A percentile compares a stretch with the other conserved stretches of the same genome.
Evolutionary conservation across 2,113 vertebrate genomes (phyloP).

Genomic region (Hydrolagus affinis): DNA sequence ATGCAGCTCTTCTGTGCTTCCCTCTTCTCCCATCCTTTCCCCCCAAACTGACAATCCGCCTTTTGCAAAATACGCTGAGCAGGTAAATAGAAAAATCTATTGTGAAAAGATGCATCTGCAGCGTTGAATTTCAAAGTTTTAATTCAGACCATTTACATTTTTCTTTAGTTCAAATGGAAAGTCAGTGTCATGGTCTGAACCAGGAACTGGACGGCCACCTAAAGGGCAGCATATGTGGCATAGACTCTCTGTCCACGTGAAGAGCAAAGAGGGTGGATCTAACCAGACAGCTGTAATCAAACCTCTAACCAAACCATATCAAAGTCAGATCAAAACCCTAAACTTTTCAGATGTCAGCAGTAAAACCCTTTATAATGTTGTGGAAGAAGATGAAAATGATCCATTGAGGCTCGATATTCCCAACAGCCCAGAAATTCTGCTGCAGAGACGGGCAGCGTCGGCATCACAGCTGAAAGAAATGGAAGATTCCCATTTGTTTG

Average conservation of each 20-base stretch:
- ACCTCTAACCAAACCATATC: slow-evolving; percentile 94
- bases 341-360: slow-evolving; percentile 68
- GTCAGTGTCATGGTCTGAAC: slow-evolving; percentile 99
- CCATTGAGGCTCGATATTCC: slow-evolving; percentile 59
- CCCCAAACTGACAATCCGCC: neutral
- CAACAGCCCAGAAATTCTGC: slow-evolving; percentile 60
- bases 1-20: too few relatives aligned
- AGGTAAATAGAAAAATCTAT: neutral
- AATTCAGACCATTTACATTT: slow-evolving; percentile 47
- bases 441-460: slow-evolving; percentile 53
- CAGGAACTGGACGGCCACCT: slow-evolving; percentile 91
- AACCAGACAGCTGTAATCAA: slow-evolving; percentile 99
- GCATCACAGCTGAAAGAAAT: slow-evolving; percentile 44
- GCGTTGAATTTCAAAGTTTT: slow-evolving; percentile 2
- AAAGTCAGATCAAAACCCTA: slow-evolving; percentile 70
- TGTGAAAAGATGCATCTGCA: neutral
- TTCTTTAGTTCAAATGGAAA: slow-evolving; percentile 99
- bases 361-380: slow-evolving; percentile 76
- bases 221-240: slow-evolving; percentile 92
- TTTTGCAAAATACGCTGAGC: neutral
- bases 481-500: slow-evolving; percentile 55
- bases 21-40: too few relatives aligned
- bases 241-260: slow-evolving; percentile 98
- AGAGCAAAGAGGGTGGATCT: slow-evolving; percentile 84
- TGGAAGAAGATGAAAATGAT: slow-evolving; percentile 64